Percentiles rank a stretch among this genome's conserved stretches.
phyloP scores from a whole-genome alignment of 2,797 vertebrate species.

The Rhynchonycteris naso region DNA sequence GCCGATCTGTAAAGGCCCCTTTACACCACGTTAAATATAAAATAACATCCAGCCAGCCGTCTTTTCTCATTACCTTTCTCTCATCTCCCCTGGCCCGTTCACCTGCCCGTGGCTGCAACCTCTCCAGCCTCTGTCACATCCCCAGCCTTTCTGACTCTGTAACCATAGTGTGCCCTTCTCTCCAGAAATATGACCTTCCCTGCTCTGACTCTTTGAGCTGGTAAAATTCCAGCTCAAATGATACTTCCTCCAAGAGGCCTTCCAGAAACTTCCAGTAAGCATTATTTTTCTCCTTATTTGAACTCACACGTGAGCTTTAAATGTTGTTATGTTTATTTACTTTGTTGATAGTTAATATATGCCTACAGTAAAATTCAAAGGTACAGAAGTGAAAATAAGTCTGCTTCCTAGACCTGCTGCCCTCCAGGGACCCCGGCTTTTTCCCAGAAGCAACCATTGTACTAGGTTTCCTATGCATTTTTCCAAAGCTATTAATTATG shows the following conservation, averaged over 20 bases:
- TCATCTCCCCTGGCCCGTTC: neutral
- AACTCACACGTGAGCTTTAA: neutral
- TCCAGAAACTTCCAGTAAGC: neutral
- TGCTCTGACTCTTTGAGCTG: neutral
- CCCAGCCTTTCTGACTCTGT: neutral
- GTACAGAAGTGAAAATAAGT: neutral
- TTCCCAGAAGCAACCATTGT: neutral
- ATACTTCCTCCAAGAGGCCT: neutral
- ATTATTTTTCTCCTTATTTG: slow-evolving; percentile 28
- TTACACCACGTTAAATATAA: neutral
- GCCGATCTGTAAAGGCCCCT: neutral
- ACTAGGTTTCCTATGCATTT: neutral
- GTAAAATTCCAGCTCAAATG: neutral
- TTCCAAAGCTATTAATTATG: neutral
- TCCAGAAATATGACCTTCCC: neutral
- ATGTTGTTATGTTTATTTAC: neutral
- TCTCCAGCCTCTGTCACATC: neutral
- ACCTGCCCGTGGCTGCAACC: neutral
- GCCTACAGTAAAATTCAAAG: neutral
- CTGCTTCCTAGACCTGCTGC: neutral
- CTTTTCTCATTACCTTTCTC: neutral
- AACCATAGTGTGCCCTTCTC: neutral
- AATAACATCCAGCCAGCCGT: neutral
- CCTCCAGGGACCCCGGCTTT: neutral
- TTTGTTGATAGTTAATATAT: neutral